A percentile compares a stretch with the other conserved stretches of the same genome.
Conservation (phyloP, 2,888 invertebrate species). For the Macrosiphum euphorbiae region DNA sequence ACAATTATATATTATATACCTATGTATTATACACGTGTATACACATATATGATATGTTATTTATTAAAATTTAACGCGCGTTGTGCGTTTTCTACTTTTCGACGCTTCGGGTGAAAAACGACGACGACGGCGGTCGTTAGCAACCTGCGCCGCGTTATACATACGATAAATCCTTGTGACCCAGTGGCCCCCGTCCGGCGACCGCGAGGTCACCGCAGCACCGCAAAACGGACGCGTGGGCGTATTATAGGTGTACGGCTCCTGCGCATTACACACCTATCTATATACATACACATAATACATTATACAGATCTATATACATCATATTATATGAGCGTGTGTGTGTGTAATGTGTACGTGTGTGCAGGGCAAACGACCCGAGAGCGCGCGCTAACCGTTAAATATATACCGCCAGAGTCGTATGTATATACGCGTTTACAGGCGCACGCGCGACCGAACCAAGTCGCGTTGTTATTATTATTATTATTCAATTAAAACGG, state of each 20-base stretch:
- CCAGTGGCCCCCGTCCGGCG: slow-evolving; percentile 59
- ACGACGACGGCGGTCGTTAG: slow-evolving; percentile 21
- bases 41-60: too few species aligned
- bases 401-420: background rate
- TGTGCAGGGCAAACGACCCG: slow-evolving; percentile 12
- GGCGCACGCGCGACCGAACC: background rate
- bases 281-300: background rate
- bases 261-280: slow-evolving; percentile 47
- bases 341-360: background rate
- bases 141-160: background rate
- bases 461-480: background rate
- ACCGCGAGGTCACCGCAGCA: slow-evolving; percentile 47
- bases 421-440: background rate
- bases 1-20: too few species aligned
- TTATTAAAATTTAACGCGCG: too few species aligned
- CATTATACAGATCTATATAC: background rate
- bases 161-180: slow-evolving; percentile 61
- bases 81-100: slow-evolving; percentile 42
- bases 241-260: slow-evolving; percentile 33
- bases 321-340: background rate
- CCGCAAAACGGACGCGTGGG: slow-evolving; percentile 43
- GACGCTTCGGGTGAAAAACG: slow-evolving; percentile 47
- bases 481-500: slow-evolving; percentile 50
- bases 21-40: too few species aligned
- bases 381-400: slow-evolving; percentile 19